Evolutionary conservation across 2,888 invertebrate genomes (phyloP).

Genomic region (Maniola hyperantus): DNA sequence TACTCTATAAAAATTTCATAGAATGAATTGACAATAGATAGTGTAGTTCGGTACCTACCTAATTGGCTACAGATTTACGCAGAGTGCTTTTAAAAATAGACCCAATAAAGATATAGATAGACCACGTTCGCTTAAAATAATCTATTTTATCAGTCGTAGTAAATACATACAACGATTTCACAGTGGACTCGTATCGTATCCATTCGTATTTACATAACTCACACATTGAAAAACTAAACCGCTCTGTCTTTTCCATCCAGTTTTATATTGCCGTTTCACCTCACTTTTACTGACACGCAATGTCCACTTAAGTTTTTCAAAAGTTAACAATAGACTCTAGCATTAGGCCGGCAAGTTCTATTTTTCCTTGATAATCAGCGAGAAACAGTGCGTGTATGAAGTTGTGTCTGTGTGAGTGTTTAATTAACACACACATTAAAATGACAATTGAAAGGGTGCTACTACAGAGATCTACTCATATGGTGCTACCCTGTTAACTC

Average conservation of each 20-base stretch:
- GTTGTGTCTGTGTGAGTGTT: conserved; percentile 56
- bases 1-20: background rate
- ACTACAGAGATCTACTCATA: too few relatives aligned
- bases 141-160: conserved; percentile 23
- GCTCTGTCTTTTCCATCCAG: conserved; percentile 44
- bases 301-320: conserved; percentile 40
- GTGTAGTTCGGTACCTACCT: background rate
- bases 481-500: conserved; percentile 30
- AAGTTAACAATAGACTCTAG: conserved; percentile 36
- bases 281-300: conserved; percentile 50
- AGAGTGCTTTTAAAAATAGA: conserved; percentile 4
- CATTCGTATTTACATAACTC: conserved; percentile 30
- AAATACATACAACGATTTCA: conserved; percentile 24
- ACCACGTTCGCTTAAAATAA: conserved; percentile 26
- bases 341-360: conserved; percentile 25
- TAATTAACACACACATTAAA: conserved; percentile 58
- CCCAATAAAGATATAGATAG: conserved; percentile 26
- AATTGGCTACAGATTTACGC: background rate
- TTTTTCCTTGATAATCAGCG: conserved; percentile 34
- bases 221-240: conserved; percentile 27
- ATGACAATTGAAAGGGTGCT: conserved; percentile 26
- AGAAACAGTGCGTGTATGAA: conserved; percentile 14
- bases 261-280: conserved; percentile 45
- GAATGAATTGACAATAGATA: background rate
- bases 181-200: conserved; percentile 14